Evolutionary conservation across 1,140 invertebrate genomes (phyloP).

Genomic region (Agrilus planipennis): DNA sequence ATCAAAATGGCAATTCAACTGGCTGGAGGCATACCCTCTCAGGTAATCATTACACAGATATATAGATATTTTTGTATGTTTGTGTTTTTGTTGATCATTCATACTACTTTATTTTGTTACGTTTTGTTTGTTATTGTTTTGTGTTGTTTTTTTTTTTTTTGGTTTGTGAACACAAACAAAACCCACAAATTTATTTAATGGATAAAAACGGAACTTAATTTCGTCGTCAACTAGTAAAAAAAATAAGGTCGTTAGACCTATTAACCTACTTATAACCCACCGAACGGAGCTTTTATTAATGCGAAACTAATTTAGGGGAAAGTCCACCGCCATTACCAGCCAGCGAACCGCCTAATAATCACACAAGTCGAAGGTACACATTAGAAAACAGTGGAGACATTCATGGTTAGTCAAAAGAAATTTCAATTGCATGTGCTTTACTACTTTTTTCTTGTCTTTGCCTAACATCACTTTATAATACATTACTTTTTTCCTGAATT

Average conservation of each 20-base stretch:
- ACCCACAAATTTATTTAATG: no score
- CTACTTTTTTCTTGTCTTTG: not conserved
- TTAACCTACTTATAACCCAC: no score
- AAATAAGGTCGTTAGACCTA: no score
- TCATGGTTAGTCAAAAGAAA: conserved; percentile 15
- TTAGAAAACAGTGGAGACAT: conserved; percentile 13
- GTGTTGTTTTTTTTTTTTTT: no score
- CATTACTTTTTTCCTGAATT: not conserved
- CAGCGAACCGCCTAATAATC: conserved; percentile 24
- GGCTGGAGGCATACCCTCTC: conserved; percentile 22
- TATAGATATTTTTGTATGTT: no score
- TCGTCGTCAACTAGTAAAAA: no score
- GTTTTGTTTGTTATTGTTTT: no score
- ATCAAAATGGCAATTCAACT: conserved; percentile 12
- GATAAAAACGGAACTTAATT: no score
- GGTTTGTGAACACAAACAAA: no score
- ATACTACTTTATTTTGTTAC: conserved; percentile 6
- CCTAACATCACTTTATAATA: not conserved
- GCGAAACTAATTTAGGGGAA: conserved; percentile 27
- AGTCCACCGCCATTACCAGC: conserved; percentile 30
- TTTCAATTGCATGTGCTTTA: not conserved
- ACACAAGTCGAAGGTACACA: conserved; percentile 10
- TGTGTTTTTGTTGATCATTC: no score
- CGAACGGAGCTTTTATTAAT: no score
- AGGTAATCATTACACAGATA: conserved; percentile 16